Percentiles rank a stretch among this genome's conserved stretches.
Conservation (phyloP, 2,113 vertebrate genomes). For the Hippolais icterina region DNA sequence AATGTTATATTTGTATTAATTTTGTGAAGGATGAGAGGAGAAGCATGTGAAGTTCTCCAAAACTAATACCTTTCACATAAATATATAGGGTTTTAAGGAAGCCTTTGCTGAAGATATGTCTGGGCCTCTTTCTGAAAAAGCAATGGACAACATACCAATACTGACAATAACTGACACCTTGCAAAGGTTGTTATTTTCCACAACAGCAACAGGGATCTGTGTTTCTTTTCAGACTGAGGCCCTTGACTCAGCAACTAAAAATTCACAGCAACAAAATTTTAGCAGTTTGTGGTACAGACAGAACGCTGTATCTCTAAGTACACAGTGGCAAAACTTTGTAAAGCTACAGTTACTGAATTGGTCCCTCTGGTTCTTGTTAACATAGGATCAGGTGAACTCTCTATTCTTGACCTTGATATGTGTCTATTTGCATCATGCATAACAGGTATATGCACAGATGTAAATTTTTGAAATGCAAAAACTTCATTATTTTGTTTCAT, state of each 20-base stretch:
- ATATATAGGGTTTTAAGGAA: not conserved
- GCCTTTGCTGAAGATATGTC: not conserved
- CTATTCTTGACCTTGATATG: not conserved
- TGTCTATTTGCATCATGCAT: not conserved
- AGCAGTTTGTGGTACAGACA: not conserved
- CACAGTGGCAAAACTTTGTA: not conserved
- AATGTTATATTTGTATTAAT: not conserved
- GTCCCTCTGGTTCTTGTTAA: not conserved
- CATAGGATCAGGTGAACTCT: not conserved
- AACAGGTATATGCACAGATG: not conserved
- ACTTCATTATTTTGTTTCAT: not conserved
- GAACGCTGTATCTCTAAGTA: not conserved
- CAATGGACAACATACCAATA: not conserved
- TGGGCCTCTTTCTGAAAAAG: not conserved
- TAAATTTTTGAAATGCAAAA: not conserved
- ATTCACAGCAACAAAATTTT: not conserved
- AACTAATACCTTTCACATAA: not conserved
- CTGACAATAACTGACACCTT: not conserved
- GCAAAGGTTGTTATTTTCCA: not conserved
- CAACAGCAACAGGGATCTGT: fast-evolving
- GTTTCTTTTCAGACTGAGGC: not conserved
- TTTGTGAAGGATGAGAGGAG: not conserved
- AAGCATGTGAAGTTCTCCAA: not conserved
- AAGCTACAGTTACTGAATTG: not conserved
- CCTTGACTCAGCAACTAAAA: not conserved